These are phyloP conservation scores for Galagoides demidoff DNA, from an alignment of 2,797 vertebrate genomes.

Conservation along the genomic window DNA sequence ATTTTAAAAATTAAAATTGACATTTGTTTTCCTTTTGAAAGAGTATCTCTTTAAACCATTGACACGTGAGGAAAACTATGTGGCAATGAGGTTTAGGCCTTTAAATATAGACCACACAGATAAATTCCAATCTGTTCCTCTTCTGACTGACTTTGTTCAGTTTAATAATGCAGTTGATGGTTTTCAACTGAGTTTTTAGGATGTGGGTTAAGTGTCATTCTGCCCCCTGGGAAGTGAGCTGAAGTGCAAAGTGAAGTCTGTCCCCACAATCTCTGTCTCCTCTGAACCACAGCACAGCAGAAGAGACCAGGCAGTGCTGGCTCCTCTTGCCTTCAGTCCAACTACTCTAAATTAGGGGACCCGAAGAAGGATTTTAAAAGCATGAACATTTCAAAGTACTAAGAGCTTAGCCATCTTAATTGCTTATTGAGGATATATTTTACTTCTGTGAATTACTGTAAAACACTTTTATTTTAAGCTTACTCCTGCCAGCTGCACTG, in stretches of 20 bases:
- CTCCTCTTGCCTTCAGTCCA: background rate
- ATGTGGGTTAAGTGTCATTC: constrained; percentile 51
- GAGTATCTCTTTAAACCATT: constrained; percentile 41
- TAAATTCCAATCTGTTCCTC: constrained; percentile 68
- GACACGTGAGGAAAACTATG: constrained; percentile 32
- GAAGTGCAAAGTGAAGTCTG: background rate
- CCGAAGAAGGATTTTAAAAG: background rate
- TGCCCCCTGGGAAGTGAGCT: constrained; percentile 63
- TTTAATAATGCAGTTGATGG: background rate
- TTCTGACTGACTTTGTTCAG: constrained; percentile 73
- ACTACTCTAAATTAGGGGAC: background rate
- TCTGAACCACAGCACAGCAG: background rate
- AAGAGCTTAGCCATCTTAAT: background rate
- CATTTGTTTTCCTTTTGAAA: constrained; percentile 41
- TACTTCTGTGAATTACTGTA: background rate
- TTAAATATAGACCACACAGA: constrained; percentile 66
- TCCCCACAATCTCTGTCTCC: background rate
- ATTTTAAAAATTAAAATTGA: constrained; percentile 35
- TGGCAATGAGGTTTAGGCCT: constrained; percentile 61
- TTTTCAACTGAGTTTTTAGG: constrained; percentile 62
- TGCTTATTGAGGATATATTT: background rate
- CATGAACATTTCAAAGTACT: constrained; percentile 11
- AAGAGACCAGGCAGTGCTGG: background rate
- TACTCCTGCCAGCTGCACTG: constrained; percentile 2
- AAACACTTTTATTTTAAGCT: background rate